Conservation (phyloP, 2,888 invertebrate genomes). For the Andrena trimmerana region DNA sequence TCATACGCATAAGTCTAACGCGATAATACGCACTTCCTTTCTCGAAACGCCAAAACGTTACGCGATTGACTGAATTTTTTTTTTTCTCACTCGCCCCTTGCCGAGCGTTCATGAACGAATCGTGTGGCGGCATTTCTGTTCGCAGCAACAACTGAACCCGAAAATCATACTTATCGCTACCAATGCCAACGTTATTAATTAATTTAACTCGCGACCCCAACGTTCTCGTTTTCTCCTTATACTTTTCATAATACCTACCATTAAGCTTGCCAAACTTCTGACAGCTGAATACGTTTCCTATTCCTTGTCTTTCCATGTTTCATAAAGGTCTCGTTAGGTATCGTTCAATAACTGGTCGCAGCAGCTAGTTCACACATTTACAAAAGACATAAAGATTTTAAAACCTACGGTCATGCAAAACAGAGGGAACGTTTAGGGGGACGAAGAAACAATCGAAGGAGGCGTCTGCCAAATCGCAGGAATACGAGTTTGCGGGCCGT, state of each 20-base stretch:
- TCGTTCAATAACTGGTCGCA: slow-evolving; percentile 29
- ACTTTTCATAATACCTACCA: slow-evolving; percentile 18
- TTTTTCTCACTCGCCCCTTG: slow-evolving; percentile 47
- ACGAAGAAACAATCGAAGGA: slow-evolving; percentile 51
- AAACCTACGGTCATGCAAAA: slow-evolving; percentile 46
- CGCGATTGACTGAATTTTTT: slow-evolving; percentile 53
- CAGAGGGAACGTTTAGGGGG: slow-evolving; percentile 52
- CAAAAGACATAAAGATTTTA: slow-evolving; percentile 25
- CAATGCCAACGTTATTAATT: not conserved
- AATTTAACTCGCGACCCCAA: slow-evolving; percentile 1
- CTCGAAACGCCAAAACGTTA: slow-evolving; percentile 54
- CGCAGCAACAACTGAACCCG: not conserved
- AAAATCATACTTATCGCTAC: not conserved
- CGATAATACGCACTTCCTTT: slow-evolving; percentile 62
- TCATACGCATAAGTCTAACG: slow-evolving; percentile 37
- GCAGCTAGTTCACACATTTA: slow-evolving; percentile 12
- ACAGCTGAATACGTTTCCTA: slow-evolving; percentile 9
- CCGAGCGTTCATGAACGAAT: slow-evolving; percentile 47
- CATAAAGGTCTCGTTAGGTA: slow-evolving; percentile 7
- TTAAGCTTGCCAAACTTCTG: slow-evolving; percentile 29
- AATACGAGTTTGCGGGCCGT: slow-evolving; percentile 78
- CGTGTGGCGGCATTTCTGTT: not conserved
- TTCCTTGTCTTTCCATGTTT: slow-evolving; percentile 37
- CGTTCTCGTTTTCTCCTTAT: slow-evolving; percentile 7
- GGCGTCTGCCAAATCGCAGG: slow-evolving; percentile 70